Percentiles rank a stretch among this genome's conserved stretches.
Evolutionary conservation across 2,113 vertebrate species (phyloP).

Genomic region (Periophthalmus modestus): DNA sequence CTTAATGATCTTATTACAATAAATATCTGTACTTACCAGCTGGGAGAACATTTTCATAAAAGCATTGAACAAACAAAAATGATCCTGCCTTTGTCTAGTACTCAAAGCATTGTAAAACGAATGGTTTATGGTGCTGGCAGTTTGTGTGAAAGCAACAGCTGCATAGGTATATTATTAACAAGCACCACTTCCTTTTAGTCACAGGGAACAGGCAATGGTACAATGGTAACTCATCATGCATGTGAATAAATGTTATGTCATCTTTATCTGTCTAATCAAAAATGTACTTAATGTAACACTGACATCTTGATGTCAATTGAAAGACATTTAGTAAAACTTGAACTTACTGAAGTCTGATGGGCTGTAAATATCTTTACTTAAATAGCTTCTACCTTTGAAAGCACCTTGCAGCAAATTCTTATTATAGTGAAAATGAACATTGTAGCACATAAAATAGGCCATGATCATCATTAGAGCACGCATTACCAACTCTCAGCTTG

Average conservation of each 20-base stretch:
- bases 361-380: not conserved
- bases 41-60: constrained; percentile 47
- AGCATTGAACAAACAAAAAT: not conserved
- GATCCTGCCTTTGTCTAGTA: constrained; percentile 3
- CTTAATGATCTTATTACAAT: not conserved
- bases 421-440: constrained; percentile 15
- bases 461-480: constrained; percentile 52
- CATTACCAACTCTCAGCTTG: constrained; percentile 39
- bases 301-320: not conserved
- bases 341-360: not conserved
- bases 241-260: not conserved
- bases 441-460: constrained; percentile 10
- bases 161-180: constrained; percentile 60
- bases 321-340: not conserved
- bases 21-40: constrained; percentile 47
- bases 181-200: constrained; percentile 66
- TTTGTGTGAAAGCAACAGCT: constrained; percentile 58
- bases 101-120: constrained; percentile 16
- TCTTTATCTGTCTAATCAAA: not conserved
- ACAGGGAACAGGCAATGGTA: constrained; percentile 11
- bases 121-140: not conserved
- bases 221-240: not conserved
- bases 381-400: not conserved
- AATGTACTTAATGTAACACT: no score
- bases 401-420: constrained; percentile 11